Conservation (phyloP, 2,888 invertebrate genomes). For the Lordiphosa fenestrarum region DNA sequence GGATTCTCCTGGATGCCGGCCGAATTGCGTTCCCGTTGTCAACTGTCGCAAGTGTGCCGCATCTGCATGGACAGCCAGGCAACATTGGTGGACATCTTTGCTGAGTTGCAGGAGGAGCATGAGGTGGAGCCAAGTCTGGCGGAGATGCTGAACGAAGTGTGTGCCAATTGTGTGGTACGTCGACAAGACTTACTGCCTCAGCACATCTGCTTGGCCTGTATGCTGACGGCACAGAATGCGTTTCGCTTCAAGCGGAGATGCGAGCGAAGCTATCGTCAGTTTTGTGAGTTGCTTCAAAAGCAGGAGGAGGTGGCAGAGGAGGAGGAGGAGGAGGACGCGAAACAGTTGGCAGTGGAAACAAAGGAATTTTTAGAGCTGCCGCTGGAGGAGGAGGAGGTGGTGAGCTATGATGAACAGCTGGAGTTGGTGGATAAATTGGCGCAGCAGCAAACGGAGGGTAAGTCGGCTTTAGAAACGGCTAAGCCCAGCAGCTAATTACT, state of each 20-base stretch:
- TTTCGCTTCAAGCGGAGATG: constrained; percentile 69
- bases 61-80: constrained; percentile 14
- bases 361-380: too few species aligned
- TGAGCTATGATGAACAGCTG: too few species aligned
- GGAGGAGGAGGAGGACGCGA: not conserved
- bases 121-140: constrained; percentile 35
- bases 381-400: too few species aligned
- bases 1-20: too few species aligned
- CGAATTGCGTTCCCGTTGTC: too few species aligned
- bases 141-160: constrained; percentile 53
- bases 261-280: constrained; percentile 57
- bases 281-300: constrained; percentile 41
- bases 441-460: too few species aligned
- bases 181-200: constrained; percentile 54
- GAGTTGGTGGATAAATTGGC: too few species aligned
- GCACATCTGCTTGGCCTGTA: constrained; percentile 69
- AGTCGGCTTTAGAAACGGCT: too few species aligned
- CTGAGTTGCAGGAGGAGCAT: constrained; percentile 13
- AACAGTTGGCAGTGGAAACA: too few species aligned
- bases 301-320: not conserved
- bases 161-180: constrained; percentile 40
- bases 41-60: constrained; percentile 2
- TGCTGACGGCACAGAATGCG: constrained; percentile 51
- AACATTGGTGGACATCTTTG: constrained; percentile 45
- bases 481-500: too few species aligned